Conservation (phyloP, 2,888 invertebrate genomes). For the Drosophila setosimentum region DNA sequence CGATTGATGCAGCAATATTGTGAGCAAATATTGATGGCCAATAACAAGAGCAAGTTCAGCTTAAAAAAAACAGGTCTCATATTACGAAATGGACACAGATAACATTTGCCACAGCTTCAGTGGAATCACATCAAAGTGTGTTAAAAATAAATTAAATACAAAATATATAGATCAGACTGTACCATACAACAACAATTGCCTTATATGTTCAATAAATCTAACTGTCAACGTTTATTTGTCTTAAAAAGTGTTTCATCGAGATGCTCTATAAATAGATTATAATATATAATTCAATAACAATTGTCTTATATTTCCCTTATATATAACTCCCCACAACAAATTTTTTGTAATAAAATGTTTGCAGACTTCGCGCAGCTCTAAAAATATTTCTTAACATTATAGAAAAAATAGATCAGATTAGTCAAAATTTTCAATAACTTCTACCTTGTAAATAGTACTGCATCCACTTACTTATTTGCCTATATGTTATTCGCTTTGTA, state of each 20-base stretch:
- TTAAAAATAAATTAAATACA: not conserved
- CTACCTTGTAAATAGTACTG: not conserved
- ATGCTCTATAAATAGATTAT: not conserved
- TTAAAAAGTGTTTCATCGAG: not conserved
- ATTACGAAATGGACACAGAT: conserved; percentile 22
- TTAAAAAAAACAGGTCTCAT: not conserved
- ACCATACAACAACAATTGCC: not conserved
- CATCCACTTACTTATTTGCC: not conserved
- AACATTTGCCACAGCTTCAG: conserved; percentile 43
- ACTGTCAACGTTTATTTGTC: not conserved
- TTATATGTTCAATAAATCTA: not conserved
- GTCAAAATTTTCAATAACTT: not conserved
- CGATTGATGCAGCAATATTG: conserved; percentile 65
- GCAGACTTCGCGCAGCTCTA: too few relatives aligned
- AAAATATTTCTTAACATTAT: not conserved
- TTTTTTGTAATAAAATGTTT: not conserved
- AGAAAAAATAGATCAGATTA: not conserved
- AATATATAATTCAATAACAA: not conserved
- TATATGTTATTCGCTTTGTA: not conserved
- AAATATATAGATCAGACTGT: not conserved
- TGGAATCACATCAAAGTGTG: conserved; percentile 34
- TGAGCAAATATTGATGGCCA: conserved; percentile 66
- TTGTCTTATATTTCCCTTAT: not conserved
- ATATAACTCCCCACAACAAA: not conserved
- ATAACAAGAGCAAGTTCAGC: conserved; percentile 24